Base-by-base conservation (phyloP, 2,797 vertebrate genomes). In the Peromyscus eremicus region DNA sequence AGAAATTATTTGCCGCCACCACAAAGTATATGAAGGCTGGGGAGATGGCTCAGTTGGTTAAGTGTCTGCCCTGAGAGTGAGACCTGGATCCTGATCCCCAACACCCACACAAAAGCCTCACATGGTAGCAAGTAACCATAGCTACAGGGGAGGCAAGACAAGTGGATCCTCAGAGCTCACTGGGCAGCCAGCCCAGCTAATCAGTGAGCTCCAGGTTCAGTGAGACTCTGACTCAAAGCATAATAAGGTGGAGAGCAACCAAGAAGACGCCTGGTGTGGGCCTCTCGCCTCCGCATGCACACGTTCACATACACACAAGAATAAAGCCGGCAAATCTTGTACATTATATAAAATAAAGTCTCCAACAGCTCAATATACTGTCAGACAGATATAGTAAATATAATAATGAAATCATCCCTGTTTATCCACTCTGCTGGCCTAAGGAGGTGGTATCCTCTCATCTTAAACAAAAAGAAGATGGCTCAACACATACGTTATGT, bases 381-480 rank as follows among this genome's bases (percentile, higher is more conserved):
- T 55, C 93, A 89, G 34, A 60, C 25, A 71, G 52, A 10, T 55
- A 27, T 32, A 90, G 62, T 6, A 62, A 76, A 73, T n/a, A 43
- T 40, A 83, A 82, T 46, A 57, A 52, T 16, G 25, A 62, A n/a
- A 34, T 13, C 60, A 14, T 3, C 88, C 32, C 32, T 70, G 23
- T 70, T 95, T 82, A 60, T 43, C 52, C 57, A 60, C 55, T 92
- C 13, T 43, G 55, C n/a, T 84, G 14, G 43, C 8, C n/a, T 25
- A 82, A 25, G 79, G n/a, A 81, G n/a, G 14, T 75, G 29, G 16
- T 27, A 12, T 27, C 23, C 68, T 12, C 52, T 25, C 29, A 70
- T 52, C 60, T 87, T 75, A 80, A 92, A 86, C 62, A 68, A 94
- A 79, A 89, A 57, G 25, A 94, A 82, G 40, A 60, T 23, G 32